Evolutionary conservation across 2,888 invertebrate genomes (phyloP).

Genomic region (Agriotes lineatus): DNA sequence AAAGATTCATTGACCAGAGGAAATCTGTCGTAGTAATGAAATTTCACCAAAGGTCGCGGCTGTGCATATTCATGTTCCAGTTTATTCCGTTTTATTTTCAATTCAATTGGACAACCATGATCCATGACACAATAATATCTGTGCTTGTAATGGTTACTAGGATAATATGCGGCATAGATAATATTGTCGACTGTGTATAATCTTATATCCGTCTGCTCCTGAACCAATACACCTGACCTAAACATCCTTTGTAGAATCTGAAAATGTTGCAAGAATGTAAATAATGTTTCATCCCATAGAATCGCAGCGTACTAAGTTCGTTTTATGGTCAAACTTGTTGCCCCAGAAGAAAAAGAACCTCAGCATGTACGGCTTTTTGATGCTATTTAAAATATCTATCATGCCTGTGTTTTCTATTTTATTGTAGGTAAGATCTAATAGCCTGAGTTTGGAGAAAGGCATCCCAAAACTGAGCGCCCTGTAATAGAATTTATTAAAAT

Average conservation of each 20-base stretch:
- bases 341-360: slow-evolving; percentile 65
- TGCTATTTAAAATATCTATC: slow-evolving; percentile 68
- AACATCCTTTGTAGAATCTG: slow-evolving; percentile 65
- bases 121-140: slow-evolving; percentile 70
- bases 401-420: slow-evolving; percentile 69
- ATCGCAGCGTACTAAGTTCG: slow-evolving; percentile 57
- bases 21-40: slow-evolving; percentile 57
- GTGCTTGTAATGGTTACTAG: slow-evolving; percentile 67
- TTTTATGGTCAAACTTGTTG: slow-evolving; percentile 60
- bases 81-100: slow-evolving; percentile 59
- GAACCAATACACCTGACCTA: slow-evolving; percentile 61
- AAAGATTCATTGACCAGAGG: slow-evolving; percentile 52
- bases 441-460: slow-evolving; percentile 71
- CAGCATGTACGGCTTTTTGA: slow-evolving; percentile 69
- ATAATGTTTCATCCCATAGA: not conserved
- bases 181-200: slow-evolving; percentile 63
- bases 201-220: slow-evolving; percentile 65
- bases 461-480: slow-evolving; percentile 70
- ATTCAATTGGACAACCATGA: slow-evolving; percentile 61
- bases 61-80: slow-evolving; percentile 51
- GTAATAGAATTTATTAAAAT: slow-evolving; percentile 3
- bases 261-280: slow-evolving; percentile 33
- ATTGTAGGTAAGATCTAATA: slow-evolving; percentile 72
- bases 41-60: slow-evolving; percentile 55
- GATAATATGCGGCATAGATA: slow-evolving; percentile 64